Evolutionary conservation across 2,113 vertebrate species (phyloP).

Genomic region (Columbina picui): DNA sequence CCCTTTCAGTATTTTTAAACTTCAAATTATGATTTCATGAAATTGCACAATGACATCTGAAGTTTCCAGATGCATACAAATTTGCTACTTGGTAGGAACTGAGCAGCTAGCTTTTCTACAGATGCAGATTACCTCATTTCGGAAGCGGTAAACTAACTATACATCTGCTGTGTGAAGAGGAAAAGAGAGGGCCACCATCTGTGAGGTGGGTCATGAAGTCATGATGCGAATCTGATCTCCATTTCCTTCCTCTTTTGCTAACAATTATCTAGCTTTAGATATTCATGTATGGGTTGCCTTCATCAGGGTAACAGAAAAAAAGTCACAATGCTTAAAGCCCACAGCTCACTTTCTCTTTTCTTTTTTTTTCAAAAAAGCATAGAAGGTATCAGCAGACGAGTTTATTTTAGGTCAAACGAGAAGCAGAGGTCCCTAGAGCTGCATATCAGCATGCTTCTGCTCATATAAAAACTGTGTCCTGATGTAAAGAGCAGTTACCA

Average conservation of each 20-base stretch:
- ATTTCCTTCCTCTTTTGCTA: conserved; percentile 37
- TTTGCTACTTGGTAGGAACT: not conserved
- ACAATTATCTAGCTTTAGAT: conserved; percentile 28
- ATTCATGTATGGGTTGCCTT: not conserved
- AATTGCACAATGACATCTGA: not conserved
- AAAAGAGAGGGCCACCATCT: conserved; percentile 41
- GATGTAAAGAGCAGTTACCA: not conserved
- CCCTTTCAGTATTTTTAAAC: not conserved
- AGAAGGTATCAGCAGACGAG: not conserved
- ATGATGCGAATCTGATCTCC: not conserved
- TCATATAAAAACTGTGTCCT: not conserved
- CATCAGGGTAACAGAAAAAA: conserved; percentile 1
- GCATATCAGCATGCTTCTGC: not conserved
- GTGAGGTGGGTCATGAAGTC: conserved; percentile 27
- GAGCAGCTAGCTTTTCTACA: not conserved
- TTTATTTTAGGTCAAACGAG: not conserved
- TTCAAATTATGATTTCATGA: not conserved
- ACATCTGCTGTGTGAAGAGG: not conserved
- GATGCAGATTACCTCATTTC: conserved; percentile 2
- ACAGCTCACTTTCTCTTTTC: not conserved
- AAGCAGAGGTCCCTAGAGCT: not conserved
- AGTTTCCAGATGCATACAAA: not conserved
- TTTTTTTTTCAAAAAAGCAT: not conserved
- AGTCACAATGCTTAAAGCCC: not conserved
- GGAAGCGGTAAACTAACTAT: not conserved